Evolutionary conservation across 2,797 vertebrate species (phyloP).

Genomic region (Crocidura indochinensis): DNA sequence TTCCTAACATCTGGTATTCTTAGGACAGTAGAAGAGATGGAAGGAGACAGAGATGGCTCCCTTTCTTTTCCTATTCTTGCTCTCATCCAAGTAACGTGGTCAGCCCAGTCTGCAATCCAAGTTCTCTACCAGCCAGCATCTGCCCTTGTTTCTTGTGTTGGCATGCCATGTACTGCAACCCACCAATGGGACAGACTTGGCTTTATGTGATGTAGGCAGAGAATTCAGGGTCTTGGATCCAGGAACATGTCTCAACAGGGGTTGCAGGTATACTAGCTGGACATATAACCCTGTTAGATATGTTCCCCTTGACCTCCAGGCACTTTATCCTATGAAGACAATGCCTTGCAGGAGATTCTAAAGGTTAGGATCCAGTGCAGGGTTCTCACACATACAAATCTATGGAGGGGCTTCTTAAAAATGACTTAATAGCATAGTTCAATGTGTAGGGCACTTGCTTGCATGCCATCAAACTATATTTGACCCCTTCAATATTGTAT

Average conservation of each 20-base stretch:
- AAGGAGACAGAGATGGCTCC: not conserved
- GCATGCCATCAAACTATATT: too few species aligned
- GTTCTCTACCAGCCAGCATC: not conserved
- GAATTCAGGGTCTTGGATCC: not conserved
- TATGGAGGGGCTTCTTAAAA: too few species aligned
- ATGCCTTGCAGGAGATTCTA: not conserved
- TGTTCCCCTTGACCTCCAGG: not conserved
- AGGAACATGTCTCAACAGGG: not conserved
- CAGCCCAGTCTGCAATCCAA: not conserved
- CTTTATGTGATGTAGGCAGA: not conserved
- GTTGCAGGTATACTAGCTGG: not conserved
- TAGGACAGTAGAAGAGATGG: not conserved
- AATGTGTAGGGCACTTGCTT: too few species aligned
- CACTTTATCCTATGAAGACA: not conserved
- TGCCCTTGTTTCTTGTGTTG: not conserved
- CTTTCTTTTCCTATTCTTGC: not conserved
- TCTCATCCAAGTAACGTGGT: not conserved
- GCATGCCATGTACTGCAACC: not conserved
- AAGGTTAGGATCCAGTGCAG: not conserved
- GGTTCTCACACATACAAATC: not conserved
- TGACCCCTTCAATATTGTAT: not conserved
- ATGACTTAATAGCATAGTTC: too few species aligned
- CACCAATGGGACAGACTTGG: not conserved
- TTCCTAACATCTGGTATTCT: not conserved
- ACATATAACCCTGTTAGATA: rapidly evolving